phyloP scores from a whole-genome alignment of 2,888 invertebrate genomes.

The Catocala nupta region DNA sequence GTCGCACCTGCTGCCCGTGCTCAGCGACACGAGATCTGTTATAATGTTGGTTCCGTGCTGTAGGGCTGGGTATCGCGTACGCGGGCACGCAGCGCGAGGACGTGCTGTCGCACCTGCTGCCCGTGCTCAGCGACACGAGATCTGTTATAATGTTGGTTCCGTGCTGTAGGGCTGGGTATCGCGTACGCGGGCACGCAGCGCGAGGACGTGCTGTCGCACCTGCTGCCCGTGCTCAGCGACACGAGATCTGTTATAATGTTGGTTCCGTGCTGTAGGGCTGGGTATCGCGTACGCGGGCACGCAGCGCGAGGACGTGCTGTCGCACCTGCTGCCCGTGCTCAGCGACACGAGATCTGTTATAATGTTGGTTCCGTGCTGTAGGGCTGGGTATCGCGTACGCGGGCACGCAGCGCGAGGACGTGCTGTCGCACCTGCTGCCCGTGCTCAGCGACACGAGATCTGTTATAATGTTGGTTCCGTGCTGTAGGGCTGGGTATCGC shows the following conservation, averaged over 20 bases:
- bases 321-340: conserved; percentile 94
- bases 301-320: conserved; percentile 95
- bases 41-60: conserved; percentile 33
- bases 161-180: conserved; percentile 92
- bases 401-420: conserved; percentile 97
- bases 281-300: conserved; percentile 99
- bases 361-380: conserved; percentile 52
- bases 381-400: conserved; percentile 98
- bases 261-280: conserved; percentile 87
- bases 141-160: conserved; percentile 79
- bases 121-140: conserved; percentile 94
- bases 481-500: conserved; percentile 95
- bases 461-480: conserved; percentile 68
- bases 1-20: conserved; percentile 93
- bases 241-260: conserved; percentile 89
- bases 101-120: conserved; percentile 93
- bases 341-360: conserved; percentile 92
- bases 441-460: conserved; percentile 94
- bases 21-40: conserved; percentile 93
- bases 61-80: conserved; percentile 97
- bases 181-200: conserved; percentile 99
- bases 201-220: conserved; percentile 93
- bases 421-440: conserved; percentile 93
- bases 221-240: conserved; percentile 94
- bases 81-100: conserved; percentile 98